Evolutionary conservation across 1,140 invertebrate genomes (phyloP).

Genomic region (Tetramorium alpestre): DNA sequence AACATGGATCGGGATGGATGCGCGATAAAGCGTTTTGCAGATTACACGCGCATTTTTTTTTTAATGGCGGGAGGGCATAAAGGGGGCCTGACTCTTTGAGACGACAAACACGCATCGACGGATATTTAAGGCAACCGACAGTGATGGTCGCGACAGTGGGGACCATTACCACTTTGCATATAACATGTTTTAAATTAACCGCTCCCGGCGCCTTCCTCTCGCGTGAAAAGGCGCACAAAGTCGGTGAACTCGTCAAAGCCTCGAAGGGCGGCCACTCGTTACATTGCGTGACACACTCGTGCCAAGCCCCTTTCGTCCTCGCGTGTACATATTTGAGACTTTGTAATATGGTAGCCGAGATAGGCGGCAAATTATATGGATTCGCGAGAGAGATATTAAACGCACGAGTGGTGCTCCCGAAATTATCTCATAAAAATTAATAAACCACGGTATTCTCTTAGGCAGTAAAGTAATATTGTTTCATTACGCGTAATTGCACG

Average conservation of each 20-base stretch:
- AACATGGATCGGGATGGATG: background rate
- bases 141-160: slow-evolving; percentile 67
- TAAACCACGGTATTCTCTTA: slow-evolving; percentile 44
- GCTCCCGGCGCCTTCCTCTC: slow-evolving; percentile 56
- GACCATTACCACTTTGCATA: slow-evolving; percentile 67
- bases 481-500: slow-evolving; percentile 59
- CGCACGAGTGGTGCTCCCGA: slow-evolving; percentile 26
- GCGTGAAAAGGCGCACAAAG: slow-evolving; percentile 67
- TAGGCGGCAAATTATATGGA: slow-evolving; percentile 64
- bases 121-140: slow-evolving; percentile 69
- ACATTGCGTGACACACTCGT: slow-evolving; percentile 65
- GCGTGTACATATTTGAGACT: slow-evolving; percentile 62
- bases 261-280: slow-evolving; percentile 63
- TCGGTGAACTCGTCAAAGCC: slow-evolving; percentile 59
- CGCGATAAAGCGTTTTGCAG: background rate
- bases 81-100: slow-evolving; percentile 34
- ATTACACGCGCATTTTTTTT: background rate
- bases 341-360: slow-evolving; percentile 55
- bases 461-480: slow-evolving; percentile 53
- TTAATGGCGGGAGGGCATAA: slow-evolving; percentile 3
- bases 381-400: slow-evolving; percentile 66
- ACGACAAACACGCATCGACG: slow-evolving; percentile 64
- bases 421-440: slow-evolving; percentile 57
- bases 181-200: slow-evolving; percentile 72
- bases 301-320: slow-evolving; percentile 61